Base-by-base conservation (phyloP, 2,888 invertebrate species). In the Abscondita cerata region DNA sequence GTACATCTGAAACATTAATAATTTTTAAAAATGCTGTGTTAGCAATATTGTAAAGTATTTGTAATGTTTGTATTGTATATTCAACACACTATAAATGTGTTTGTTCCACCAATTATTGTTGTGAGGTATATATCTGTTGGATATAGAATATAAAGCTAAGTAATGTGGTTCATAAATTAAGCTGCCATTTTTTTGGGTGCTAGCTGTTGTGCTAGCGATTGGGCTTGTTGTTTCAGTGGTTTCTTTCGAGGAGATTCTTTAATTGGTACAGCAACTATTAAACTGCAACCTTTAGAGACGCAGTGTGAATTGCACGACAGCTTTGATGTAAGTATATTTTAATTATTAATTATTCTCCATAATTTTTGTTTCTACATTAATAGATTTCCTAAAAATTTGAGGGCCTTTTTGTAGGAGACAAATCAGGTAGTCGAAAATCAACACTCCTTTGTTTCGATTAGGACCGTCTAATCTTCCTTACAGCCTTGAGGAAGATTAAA, bases 221-320 rank as follows among this genome's bases (percentile, higher is more conserved):
- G 75, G 72, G 70, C 70, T 76, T 83, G 81, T 84, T 89, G 88
- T 91, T 93, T 85, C 88, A 96, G 96, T 81, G 96, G 98, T 71
- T 96, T 98, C 83, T 89, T 98, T 80, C 87, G 95, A 68, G 88
- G 92, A 74, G 98, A 98, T 81, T 83, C 89, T 53, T 82, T 95
- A 51, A 83, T 98, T 57, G 98, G 98, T 19, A 87, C 90, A 1
- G 91, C 87, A 11, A 86, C 84, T 65, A 88, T 97, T 11, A 97
- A 97, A 77, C 82, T 98, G 67, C 91, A 91, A 70, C 91, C 91
- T n/a, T 82, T 98, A 62, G 97, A 98, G 83, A 90, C 89, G 0
- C 88, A 90, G 62, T 93, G 95, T 77, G 91, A 91, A 33, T 79
- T 97, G 58, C 98, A 98, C 78, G 96, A 98, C 64, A 90, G 94